Conservation (phyloP, 2,797 vertebrate genomes). For the Platyrinchus mystaceus region DNA sequence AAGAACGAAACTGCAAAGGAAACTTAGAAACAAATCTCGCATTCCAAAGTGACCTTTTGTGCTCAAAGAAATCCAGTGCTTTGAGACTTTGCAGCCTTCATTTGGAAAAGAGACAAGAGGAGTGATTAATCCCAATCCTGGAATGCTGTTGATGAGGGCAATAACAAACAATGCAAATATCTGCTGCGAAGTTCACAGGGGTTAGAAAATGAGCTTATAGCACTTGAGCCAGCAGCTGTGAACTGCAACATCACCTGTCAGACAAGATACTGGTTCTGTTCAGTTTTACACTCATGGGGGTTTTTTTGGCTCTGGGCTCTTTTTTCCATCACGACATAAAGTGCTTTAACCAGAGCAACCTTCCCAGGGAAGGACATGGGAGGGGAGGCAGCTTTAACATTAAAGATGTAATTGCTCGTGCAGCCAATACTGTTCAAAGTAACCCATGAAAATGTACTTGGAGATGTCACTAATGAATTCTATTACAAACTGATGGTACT, state of each 20-base stretch:
- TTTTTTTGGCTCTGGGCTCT: neutral
- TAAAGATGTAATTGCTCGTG: neutral
- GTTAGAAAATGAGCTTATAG: constrained; percentile 81
- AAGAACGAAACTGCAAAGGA: neutral
- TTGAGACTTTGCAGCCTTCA: constrained; percentile 55
- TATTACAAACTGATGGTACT: neutral
- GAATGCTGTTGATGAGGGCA: constrained; percentile 18
- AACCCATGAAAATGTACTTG: neutral
- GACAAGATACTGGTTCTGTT: constrained; percentile 34
- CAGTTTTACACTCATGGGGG: neutral
- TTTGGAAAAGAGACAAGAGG: constrained; percentile 16
- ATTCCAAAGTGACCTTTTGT: constrained; percentile 19
- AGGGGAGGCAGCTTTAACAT: neutral
- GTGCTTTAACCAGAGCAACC: neutral
- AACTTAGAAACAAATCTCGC: neutral
- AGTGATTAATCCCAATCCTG: neutral
- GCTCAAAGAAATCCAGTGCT: constrained; percentile 21
- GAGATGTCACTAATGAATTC: neutral
- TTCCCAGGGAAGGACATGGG: neutral
- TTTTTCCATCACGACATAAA: neutral
- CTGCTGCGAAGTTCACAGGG: constrained; percentile 76
- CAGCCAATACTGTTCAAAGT: neutral
- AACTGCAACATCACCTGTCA: neutral
- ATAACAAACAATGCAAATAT: constrained; percentile 80
- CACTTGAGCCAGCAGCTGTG: constrained; percentile 24